Conservation (phyloP, 35 echinoderm and acorn worm species). For the Ophiothrix spiculata region DNA sequence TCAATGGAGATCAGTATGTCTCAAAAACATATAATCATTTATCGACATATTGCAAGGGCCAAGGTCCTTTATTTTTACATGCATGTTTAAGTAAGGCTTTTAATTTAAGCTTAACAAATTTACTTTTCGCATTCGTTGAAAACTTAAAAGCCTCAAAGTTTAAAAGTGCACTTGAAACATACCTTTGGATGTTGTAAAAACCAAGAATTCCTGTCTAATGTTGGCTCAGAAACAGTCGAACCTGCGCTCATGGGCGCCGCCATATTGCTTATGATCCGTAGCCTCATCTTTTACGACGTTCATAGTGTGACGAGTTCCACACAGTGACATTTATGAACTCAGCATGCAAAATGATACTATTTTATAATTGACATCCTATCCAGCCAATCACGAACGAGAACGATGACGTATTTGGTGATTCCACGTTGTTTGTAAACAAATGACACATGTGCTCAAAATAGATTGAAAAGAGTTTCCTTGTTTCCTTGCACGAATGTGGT, state of each 20-base stretch:
- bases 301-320: too few relatives aligned
- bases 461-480: not conserved
- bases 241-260: not conserved
- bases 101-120: too few relatives aligned
- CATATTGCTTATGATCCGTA: not conserved
- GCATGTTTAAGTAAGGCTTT: too few relatives aligned
- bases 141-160: not conserved
- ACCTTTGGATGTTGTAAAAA: conserved; percentile 56
- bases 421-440: not conserved
- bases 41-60: too few relatives aligned
- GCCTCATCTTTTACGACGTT: not conserved
- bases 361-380: not conserved
- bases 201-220: conserved; percentile 30
- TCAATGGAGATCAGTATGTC: too few relatives aligned
- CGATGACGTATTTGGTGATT: not conserved
- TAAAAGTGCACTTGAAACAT: not conserved
- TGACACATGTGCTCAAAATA: not conserved
- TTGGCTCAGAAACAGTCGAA: not conserved
- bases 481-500: not conserved
- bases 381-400: not conserved
- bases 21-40: too few relatives aligned
- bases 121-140: too few relatives aligned
- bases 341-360: not conserved
- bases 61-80: too few relatives aligned
- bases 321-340: too few relatives aligned